These are phyloP conservation scores for Cylloceria caligata DNA, from an alignment of 2,888 invertebrate genomes.

Conservation along the genomic window DNA sequence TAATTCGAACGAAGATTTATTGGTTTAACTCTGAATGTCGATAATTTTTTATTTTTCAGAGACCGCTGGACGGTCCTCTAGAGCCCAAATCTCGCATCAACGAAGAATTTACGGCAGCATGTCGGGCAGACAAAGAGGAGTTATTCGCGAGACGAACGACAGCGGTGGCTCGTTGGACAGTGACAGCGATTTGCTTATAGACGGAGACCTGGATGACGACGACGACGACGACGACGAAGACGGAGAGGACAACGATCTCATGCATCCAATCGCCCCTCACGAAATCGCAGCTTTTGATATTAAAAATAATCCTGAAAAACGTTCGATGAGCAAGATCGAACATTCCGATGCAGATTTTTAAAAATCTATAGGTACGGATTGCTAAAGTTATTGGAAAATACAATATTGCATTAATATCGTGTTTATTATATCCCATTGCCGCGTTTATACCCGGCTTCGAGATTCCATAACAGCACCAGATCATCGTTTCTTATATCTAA, in stretches of 20 bases:
- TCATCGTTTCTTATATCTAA: slow-evolving; percentile 49
- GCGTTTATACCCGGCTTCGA: slow-evolving; percentile 27
- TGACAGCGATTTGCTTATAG: slow-evolving; percentile 86
- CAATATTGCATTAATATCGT: slow-evolving; percentile 61
- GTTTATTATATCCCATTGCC: slow-evolving; percentile 49
- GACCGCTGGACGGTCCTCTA: slow-evolving; percentile 74
- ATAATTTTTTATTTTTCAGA: slow-evolving; percentile 66
- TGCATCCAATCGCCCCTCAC: slow-evolving; percentile 77
- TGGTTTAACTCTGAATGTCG: neutral
- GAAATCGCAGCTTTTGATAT: slow-evolving; percentile 76
- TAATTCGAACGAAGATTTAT: neutral
- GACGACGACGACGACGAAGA: slow-evolving; percentile 88
- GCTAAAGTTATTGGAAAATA: slow-evolving; percentile 36
- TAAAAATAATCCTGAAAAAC: slow-evolving; percentile 79
- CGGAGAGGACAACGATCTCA: slow-evolving; percentile 85
- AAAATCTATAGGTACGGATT: slow-evolving; percentile 32
- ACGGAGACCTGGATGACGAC: slow-evolving; percentile 87
- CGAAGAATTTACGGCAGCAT: slow-evolving; percentile 87
- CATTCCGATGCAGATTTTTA: slow-evolving; percentile 83
- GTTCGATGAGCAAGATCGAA: slow-evolving; percentile 80
- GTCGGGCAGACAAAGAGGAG: slow-evolving; percentile 83
- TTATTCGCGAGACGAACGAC: slow-evolving; percentile 80
- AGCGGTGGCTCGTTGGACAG: slow-evolving; percentile 82
- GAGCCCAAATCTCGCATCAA: slow-evolving; percentile 77
- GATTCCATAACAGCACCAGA: slow-evolving; percentile 54